These are phyloP conservation scores for Drosophila silvestris DNA, from an alignment of 2,888 invertebrate genomes.

Conservation along the genomic window DNA sequence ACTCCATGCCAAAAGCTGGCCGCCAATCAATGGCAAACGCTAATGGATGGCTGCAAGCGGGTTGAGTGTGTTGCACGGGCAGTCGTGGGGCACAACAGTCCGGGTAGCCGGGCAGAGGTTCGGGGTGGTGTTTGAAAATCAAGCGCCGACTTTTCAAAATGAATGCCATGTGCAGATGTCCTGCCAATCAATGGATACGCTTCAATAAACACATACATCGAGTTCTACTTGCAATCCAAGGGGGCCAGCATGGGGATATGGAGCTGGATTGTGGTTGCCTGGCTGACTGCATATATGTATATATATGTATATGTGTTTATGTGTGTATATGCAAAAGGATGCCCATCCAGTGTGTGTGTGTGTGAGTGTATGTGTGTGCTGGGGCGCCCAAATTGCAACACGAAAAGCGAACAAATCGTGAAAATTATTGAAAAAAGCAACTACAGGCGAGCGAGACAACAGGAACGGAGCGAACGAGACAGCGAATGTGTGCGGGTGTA, in stretches of 20 bases:
- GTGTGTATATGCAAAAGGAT: slow-evolving; percentile 52
- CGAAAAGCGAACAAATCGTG: slow-evolving; percentile 77
- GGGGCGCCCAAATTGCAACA: slow-evolving; percentile 72
- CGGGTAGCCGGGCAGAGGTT: neutral
- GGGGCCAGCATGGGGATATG: neutral
- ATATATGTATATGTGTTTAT: neutral
- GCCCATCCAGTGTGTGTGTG: slow-evolving; percentile 20
- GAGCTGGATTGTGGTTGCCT: slow-evolving; percentile 46
- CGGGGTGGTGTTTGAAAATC: slow-evolving; percentile 21
- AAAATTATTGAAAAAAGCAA: slow-evolving; percentile 71
- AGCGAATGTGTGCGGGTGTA: slow-evolving; percentile 3
- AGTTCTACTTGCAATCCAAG: slow-evolving; percentile 51
- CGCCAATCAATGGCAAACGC: slow-evolving; percentile 59
- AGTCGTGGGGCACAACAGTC: neutral
- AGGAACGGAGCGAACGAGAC: slow-evolving; percentile 12
- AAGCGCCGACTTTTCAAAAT: slow-evolving; percentile 73
- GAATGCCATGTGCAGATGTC: slow-evolving; percentile 85
- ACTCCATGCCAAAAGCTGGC: slow-evolving; percentile 48
- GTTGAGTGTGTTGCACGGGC: neutral
- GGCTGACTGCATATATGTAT: slow-evolving; percentile 46
- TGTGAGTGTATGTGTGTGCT: neutral
- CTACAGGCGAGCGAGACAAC: slow-evolving; percentile 18
- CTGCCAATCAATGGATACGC: slow-evolving; percentile 84
- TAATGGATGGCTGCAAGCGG: slow-evolving; percentile 16
- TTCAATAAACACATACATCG: slow-evolving; percentile 80